Evolutionary conservation across 2,797 vertebrate genomes (phyloP), one percentile per base, ranked within the genome.

Genomic region (Holocentrus rufus): DNA sequence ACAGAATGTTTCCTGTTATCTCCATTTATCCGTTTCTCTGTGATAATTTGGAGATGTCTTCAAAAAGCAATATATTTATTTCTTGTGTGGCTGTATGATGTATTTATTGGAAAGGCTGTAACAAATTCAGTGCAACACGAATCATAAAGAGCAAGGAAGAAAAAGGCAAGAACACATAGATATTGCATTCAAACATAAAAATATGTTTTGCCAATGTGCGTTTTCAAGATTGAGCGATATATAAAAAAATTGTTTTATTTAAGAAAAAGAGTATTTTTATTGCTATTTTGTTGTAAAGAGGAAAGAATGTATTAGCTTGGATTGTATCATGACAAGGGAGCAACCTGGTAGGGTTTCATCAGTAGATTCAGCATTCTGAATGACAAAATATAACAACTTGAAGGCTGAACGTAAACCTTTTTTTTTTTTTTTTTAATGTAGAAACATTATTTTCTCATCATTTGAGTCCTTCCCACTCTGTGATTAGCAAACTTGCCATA

Each of bases 11-110:
- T 85, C 77, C 81, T 88, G 7, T 83, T 71, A 59, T 88, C 85
- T 91, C 87, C 72, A 58, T 87, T 85, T 82, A 83, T 88, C 61
- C 13, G 20, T 74, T 61, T 73, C 75, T 59, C 46, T 76, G 56
- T 81, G 73, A 86, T 85, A 34, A 81, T 88, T 85, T 85, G 84
- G 85, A 89, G 86, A 90, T 84, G 79, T 90, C 74, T 69, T 88
- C 81, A 84, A 90, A 90, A 91, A 93, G 92, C 91, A 92, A 93
- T 93, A 92, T 90, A 85, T 91, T 88, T 88, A 83, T 89, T 91
- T 88, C 56, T 72, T 77, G 59, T 87, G 79, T 84, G 86, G 84
- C 86, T 83, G 76, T 84, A 63, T 80, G 80, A 79, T 77, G 34
- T 82, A 78, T 86, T 80, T 80, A 78, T 55, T 78, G 54, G 63